Evolutionary conservation across 2,797 vertebrate species (phyloP).

Genomic region (Hippoglossus hippoglossus): DNA sequence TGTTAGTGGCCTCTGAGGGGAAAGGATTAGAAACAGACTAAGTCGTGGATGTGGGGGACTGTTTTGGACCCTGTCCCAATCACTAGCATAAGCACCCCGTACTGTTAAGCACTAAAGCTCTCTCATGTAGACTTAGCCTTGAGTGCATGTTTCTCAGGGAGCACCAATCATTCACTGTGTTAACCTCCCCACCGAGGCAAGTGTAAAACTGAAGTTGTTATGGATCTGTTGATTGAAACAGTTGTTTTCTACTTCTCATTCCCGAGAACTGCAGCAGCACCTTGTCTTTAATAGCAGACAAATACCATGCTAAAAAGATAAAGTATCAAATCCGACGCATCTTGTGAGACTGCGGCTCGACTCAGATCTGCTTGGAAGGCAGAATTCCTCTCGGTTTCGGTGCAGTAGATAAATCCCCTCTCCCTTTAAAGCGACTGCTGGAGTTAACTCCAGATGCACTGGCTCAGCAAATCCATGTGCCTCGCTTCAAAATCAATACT

Average conservation of each 20-base stretch:
- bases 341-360: constrained; percentile 25
- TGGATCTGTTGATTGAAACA: constrained; percentile 21
- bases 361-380: constrained; percentile 58
- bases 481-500: constrained; percentile 75
- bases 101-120: constrained; percentile 32
- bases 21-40: constrained; percentile 37
- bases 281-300: background rate
- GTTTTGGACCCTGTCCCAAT: constrained; percentile 36
- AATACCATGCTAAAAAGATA: constrained; percentile 3
- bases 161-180: constrained; percentile 29
- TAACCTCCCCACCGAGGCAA: constrained; percentile 15
- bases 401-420: constrained; percentile 63
- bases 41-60: constrained; percentile 23
- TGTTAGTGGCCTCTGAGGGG: constrained; percentile 18
- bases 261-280: background rate
- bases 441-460: constrained; percentile 72
- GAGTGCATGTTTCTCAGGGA: constrained; percentile 21
- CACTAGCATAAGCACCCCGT: constrained; percentile 22
- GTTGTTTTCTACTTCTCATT: background rate
- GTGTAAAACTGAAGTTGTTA: constrained; percentile 13
- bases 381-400: constrained; percentile 46
- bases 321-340: constrained; percentile 25
- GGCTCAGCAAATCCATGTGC: constrained; percentile 71
- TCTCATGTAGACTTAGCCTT: constrained; percentile 23
- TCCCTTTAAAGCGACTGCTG: constrained; percentile 61